Percentiles rank a stretch among this genome's conserved stretches.
These are phyloP conservation scores for Xylocampa areola DNA, from an alignment of 2,888 invertebrate species.

Conservation along the genomic window DNA sequence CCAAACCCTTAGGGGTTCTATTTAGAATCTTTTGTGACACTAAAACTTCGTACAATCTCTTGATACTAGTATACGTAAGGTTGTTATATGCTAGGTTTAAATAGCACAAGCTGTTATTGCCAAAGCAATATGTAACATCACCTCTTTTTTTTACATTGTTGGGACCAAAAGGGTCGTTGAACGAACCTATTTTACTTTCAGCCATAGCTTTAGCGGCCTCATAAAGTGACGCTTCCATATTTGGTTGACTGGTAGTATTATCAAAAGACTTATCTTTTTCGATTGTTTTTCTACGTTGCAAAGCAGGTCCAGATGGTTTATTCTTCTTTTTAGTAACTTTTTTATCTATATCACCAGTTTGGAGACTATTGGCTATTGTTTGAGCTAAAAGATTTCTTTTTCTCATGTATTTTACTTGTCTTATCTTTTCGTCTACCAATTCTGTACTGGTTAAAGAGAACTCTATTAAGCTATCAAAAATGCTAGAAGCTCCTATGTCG, in stretches of 20 bases:
- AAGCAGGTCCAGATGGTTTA: slow-evolving; percentile 2
- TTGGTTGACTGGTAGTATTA: slow-evolving; percentile 13
- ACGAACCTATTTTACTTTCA: slow-evolving; percentile 59
- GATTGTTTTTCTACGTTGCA: slow-evolving; percentile 15
- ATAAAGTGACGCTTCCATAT: not conserved
- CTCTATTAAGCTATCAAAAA: slow-evolving; percentile 55
- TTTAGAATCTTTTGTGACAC: slow-evolving; percentile 61
- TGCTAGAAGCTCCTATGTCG: slow-evolving; percentile 65
- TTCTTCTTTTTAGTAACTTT: slow-evolving; percentile 52
- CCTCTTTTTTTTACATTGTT: slow-evolving; percentile 57
- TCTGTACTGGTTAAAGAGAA: slow-evolving; percentile 64
- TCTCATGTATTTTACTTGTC: slow-evolving; percentile 64
- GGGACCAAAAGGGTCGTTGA: slow-evolving; percentile 65
- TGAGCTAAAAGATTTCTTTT: slow-evolving; percentile 58
- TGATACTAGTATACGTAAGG: slow-evolving; percentile 64
- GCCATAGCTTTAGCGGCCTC: slow-evolving; percentile 67
- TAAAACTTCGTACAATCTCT: slow-evolving; percentile 66
- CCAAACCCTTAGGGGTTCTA: slow-evolving; percentile 69
- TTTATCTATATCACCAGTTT: slow-evolving; percentile 56
- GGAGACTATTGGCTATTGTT: slow-evolving; percentile 55
- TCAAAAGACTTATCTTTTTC: slow-evolving; percentile 49
- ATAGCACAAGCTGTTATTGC: slow-evolving; percentile 70
- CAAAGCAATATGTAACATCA: slow-evolving; percentile 61
- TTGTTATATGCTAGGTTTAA: slow-evolving; percentile 76
- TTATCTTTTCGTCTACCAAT: slow-evolving; percentile 50